phyloP scores from a whole-genome alignment of 2,888 invertebrate species.

The Nematopogon swammerdamellus region DNA sequence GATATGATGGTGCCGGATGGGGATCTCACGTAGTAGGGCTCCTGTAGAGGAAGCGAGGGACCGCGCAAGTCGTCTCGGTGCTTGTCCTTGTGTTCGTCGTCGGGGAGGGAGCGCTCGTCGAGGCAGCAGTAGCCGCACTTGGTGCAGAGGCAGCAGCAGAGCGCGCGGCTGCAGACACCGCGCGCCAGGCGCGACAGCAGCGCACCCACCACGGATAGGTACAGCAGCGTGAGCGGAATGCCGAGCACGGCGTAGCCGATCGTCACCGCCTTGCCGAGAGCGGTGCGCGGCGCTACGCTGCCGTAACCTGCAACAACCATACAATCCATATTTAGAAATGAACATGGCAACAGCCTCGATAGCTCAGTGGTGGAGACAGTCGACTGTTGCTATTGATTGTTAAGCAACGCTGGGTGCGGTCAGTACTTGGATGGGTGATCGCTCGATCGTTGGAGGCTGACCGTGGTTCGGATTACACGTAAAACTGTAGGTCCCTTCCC shows the following conservation, averaged over 20 bases:
- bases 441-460: no score
- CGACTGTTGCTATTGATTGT: no score
- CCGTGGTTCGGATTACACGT: no score
- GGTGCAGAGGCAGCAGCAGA: conserved; percentile 85
- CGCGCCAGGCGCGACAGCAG: conserved; percentile 79
- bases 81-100: conserved; percentile 78
- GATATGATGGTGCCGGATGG: conserved; percentile 53
- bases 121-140: conserved; percentile 86
- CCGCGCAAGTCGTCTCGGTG: conserved; percentile 63
- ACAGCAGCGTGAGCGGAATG: conserved; percentile 83
- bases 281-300: conserved; percentile 86
- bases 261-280: conserved; percentile 90
- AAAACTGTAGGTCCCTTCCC: no score
- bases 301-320: conserved; percentile 74
- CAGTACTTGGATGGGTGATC: no score
- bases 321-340: no score
- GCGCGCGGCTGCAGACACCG: conserved; percentile 75
- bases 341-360: no score
- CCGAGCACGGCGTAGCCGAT: conserved; percentile 84
- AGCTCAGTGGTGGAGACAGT: no score
- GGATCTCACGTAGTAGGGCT: conserved; percentile 66
- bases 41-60: conserved; percentile 63
- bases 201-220: conserved; percentile 83
- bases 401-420: no score
- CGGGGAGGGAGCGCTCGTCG: conserved; percentile 78